These are phyloP conservation scores for Centrocercus urophasianus DNA, from an alignment of 2,113 vertebrate species.

Conservation along the genomic window DNA sequence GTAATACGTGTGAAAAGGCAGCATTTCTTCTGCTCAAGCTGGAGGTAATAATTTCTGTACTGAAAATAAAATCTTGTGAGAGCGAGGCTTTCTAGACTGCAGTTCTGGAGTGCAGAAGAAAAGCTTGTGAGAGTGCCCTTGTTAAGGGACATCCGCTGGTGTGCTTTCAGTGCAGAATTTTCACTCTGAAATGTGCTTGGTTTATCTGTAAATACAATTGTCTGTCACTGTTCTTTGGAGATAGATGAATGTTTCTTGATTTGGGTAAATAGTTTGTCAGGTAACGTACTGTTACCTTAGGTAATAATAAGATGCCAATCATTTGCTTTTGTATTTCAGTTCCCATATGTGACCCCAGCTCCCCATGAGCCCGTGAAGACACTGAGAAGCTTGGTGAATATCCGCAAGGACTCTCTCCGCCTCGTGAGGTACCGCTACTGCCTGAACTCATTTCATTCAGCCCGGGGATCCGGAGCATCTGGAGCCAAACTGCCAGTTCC, in stretches of 20 bases:
- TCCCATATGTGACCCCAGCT: slow-evolving; percentile 96
- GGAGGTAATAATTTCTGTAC: slow-evolving; percentile 12
- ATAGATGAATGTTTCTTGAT: neutral
- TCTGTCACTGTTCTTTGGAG: neutral
- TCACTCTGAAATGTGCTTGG: neutral
- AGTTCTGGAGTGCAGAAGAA: neutral
- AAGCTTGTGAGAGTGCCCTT: neutral
- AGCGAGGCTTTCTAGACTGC: neutral
- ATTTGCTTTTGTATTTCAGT: slow-evolving; percentile 78
- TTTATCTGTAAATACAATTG: neutral
- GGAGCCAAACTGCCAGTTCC: neutral
- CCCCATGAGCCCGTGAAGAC: slow-evolving; percentile 98
- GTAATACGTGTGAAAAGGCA: slow-evolving; percentile 27
- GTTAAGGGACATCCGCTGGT: neutral
- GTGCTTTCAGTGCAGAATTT: neutral
- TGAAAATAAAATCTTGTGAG: slow-evolving; percentile 34
- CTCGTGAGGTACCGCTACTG: slow-evolving; percentile 86
- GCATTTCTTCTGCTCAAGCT: slow-evolving; percentile 20
- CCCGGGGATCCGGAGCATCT: neutral
- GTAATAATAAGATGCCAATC: neutral
- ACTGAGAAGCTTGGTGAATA: slow-evolving; percentile 94
- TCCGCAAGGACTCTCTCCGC: slow-evolving; percentile 95
- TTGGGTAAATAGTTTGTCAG: neutral
- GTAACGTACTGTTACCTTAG: neutral
- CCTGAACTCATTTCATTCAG: neutral